These are phyloP conservation scores for Leptosomus discolor DNA, from an alignment of 2,113 vertebrate species.

Conservation along the genomic window DNA sequence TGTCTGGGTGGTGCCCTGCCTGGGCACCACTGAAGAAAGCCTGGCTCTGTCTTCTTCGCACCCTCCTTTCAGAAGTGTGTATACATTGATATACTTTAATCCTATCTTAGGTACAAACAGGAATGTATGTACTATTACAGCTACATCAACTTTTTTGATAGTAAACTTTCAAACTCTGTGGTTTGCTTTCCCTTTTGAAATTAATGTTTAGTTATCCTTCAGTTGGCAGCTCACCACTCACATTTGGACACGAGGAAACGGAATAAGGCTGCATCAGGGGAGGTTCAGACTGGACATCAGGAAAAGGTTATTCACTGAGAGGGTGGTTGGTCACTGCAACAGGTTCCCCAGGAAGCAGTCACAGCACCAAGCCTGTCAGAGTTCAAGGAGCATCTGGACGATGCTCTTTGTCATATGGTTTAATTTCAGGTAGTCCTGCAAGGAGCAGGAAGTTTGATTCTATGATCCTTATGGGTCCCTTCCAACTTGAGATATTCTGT, in stretches of 20 bases:
- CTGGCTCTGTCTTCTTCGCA: neutral
- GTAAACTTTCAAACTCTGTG: neutral
- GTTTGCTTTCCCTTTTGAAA: neutral
- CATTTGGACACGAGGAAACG: neutral
- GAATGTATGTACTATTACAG: neutral
- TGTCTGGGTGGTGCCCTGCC: too few relatives aligned
- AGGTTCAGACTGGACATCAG: neutral
- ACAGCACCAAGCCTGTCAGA: neutral
- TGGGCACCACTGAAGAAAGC: neutral
- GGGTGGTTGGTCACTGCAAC: fast-evolving
- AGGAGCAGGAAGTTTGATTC: neutral
- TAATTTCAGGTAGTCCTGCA: neutral
- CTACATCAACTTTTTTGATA: neutral
- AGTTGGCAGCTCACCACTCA: neutral
- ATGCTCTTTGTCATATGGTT: neutral
- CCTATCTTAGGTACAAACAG: neutral
- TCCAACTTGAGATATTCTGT: neutral
- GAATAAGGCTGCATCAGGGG: neutral
- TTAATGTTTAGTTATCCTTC: neutral
- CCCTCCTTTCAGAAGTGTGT: neutral
- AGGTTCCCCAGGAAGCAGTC: neutral
- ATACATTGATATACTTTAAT: neutral
- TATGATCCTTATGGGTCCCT: neutral
- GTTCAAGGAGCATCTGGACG: neutral
- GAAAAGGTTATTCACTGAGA: neutral